Conservation (phyloP, 2,797 vertebrate species). For the Anguilla anguilla region DNA sequence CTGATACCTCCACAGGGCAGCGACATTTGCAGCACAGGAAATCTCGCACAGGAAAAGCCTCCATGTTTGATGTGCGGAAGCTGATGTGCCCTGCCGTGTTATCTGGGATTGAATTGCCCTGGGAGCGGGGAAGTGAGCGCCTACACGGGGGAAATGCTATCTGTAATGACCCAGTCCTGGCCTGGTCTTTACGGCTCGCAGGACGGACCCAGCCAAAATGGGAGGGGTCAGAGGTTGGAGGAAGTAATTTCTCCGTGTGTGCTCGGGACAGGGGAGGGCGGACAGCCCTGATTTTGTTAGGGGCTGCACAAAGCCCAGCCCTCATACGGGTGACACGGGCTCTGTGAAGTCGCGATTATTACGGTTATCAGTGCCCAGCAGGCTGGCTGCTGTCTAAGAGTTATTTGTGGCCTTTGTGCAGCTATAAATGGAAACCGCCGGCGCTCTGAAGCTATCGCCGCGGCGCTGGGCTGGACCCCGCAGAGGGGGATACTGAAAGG, state of each 20-base stretch:
- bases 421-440: constrained; percentile 93
- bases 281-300: neutral
- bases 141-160: neutral
- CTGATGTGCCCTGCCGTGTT: neutral
- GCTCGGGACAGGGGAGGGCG: neutral
- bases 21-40: neutral
- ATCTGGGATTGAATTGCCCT: neutral
- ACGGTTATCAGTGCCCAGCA: constrained; percentile 70
- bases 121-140: neutral
- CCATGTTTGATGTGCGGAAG: neutral
- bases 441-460: constrained; percentile 75
- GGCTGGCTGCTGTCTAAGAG: constrained; percentile 74
- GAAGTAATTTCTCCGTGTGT: neutral
- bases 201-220: neutral
- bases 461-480: constrained; percentile 71
- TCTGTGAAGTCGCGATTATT: constrained; percentile 46
- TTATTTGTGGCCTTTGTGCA: constrained; percentile 86
- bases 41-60: neutral
- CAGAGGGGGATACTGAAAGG: constrained; percentile 66
- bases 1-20: neutral
- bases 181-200: neutral
- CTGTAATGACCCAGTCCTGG: neutral
- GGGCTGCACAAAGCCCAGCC: neutral
- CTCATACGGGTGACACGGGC: neutral
- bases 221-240: neutral